A percentile compares a stretch with the other conserved stretches of the same genome.
These are phyloP conservation scores for Gallinago jamesoni DNA, from an alignment of 2,113 vertebrate species.

Conservation along the genomic window DNA sequence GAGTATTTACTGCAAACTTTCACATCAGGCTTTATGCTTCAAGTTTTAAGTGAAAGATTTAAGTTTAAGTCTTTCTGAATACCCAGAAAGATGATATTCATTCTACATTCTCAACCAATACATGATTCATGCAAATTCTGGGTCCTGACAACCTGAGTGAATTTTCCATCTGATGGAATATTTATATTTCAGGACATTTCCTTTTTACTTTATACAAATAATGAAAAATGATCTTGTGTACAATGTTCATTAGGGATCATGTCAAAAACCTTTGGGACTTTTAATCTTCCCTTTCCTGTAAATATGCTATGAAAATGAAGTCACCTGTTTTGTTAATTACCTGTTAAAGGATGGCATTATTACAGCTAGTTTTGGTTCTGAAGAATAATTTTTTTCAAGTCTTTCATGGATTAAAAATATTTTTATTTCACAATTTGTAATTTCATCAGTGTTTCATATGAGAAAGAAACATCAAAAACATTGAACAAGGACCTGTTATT, in stretches of 20 bases:
- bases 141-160: neutral
- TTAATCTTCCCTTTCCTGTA: conserved; percentile 44
- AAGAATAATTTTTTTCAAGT: neutral
- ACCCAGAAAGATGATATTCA: neutral
- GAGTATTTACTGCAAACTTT: neutral
- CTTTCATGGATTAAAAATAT: conserved; percentile 34
- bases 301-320: conserved; percentile 59
- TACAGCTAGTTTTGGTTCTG: conserved; percentile 9
- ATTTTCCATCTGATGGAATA: neutral
- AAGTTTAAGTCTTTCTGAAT: neutral
- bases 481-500: conserved; percentile 59
- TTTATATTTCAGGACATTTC: conserved; percentile 30
- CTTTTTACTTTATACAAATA: conserved; percentile 19
- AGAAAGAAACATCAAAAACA: conserved; percentile 59
- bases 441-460: conserved; percentile 58
- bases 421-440: conserved; percentile 52
- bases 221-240: neutral
- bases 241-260: conserved; percentile 19
- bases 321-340: conserved; percentile 55
- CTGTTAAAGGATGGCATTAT: conserved; percentile 38
- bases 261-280: conserved; percentile 42
- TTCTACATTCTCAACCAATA: neutral
- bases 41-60: neutral
- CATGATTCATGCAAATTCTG: neutral
- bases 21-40: neutral